Conservation (phyloP, 53 echinoderm and acorn worm species). For the Patiria pectinifera region DNA sequence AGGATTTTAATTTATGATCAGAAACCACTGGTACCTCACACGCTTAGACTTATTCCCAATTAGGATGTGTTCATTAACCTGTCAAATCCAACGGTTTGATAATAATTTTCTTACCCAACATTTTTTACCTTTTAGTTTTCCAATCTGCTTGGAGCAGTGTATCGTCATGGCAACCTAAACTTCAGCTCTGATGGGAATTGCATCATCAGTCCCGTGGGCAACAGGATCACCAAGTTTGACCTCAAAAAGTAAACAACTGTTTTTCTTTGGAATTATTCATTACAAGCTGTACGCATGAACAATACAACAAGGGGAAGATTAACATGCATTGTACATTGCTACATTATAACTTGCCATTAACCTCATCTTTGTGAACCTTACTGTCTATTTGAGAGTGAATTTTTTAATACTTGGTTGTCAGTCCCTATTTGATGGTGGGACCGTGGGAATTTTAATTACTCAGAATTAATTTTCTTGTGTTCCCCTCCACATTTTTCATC, state of each 20-base stretch:
- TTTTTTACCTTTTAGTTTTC: constrained; percentile 80
- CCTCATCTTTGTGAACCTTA: too few relatives aligned
- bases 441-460: too few relatives aligned
- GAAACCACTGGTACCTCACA: too few relatives aligned
- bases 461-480: too few relatives aligned
- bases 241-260: constrained; percentile 86
- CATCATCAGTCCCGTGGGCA: constrained; percentile 96
- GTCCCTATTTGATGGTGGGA: too few relatives aligned
- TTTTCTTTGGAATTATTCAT: neutral
- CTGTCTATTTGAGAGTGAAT: too few relatives aligned
- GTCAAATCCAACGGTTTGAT: too few relatives aligned
- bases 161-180: constrained; percentile 89
- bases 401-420: too few relatives aligned
- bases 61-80: too few relatives aligned
- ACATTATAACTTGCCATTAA: neutral
- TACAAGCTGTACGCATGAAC: neutral
- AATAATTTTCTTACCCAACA: neutral
- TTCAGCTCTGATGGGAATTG: constrained; percentile 92
- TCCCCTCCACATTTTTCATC: too few relatives aligned
- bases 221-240: constrained; percentile 93
- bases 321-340: neutral
- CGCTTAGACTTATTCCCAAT: too few relatives aligned
- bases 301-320: neutral
- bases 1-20: too few relatives aligned
- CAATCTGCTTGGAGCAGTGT: constrained; percentile 94